Evolutionary conservation across 2,888 invertebrate genomes (phyloP).

Genomic region (Pterostichus madidus): DNA sequence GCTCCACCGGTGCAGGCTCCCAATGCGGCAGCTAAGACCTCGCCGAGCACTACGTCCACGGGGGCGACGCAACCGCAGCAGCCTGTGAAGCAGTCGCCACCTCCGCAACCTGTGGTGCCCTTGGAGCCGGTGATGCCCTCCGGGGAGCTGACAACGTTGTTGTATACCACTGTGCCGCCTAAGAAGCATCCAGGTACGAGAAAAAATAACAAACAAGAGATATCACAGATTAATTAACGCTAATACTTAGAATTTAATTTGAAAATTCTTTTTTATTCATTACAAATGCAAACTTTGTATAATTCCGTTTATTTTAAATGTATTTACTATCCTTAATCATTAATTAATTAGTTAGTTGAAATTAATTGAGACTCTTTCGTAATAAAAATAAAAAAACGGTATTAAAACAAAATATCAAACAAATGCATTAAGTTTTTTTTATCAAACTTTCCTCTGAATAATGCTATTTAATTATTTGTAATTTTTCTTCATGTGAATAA

Average conservation of each 20-base stretch:
- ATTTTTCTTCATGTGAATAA: too few species aligned
- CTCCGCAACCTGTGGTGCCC: constrained; percentile 16
- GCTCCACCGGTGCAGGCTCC: constrained; percentile 69
- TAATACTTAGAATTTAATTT: constrained; percentile 29
- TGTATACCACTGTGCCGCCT: constrained; percentile 74
- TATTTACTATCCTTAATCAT: constrained; percentile 11
- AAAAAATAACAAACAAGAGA: background rate
- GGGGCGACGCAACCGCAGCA: constrained; percentile 62
- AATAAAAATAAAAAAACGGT: background rate
- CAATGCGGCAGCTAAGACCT: constrained; percentile 68
- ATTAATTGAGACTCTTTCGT: constrained; percentile 6
- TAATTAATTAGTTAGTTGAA: constrained; percentile 28
- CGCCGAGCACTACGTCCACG: constrained; percentile 69
- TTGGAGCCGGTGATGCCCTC: constrained; percentile 42
- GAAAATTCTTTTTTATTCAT: constrained; percentile 16
- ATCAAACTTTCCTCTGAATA: too few species aligned
- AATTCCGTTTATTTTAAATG: background rate
- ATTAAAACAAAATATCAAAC: too few species aligned
- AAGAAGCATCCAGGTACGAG: constrained; percentile 73
- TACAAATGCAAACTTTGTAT: background rate
- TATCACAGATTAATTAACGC: background rate
- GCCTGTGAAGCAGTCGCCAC: constrained; percentile 60
- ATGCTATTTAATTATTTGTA: too few species aligned
- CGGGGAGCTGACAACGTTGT: constrained; percentile 73
- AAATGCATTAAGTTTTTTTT: too few species aligned